These are phyloP conservation scores for Columba janthina DNA, from an alignment of 2,113 vertebrate genomes.

Conservation along the genomic window DNA sequence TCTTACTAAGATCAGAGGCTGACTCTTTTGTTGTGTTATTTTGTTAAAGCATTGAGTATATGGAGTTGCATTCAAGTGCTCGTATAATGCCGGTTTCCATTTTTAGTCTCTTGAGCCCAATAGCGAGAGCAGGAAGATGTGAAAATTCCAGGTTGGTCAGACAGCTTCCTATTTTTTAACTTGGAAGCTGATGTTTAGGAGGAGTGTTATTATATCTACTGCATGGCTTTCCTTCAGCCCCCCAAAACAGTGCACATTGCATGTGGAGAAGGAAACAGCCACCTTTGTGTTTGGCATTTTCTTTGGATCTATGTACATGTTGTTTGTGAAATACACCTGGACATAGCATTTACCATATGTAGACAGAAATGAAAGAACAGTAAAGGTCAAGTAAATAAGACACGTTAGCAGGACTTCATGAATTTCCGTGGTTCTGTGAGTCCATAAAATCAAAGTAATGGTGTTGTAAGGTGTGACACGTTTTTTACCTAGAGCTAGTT, in stretches of 20 bases:
- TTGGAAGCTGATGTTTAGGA: neutral
- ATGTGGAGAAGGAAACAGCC: neutral
- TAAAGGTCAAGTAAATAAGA: neutral
- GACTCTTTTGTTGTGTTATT: neutral
- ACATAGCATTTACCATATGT: neutral
- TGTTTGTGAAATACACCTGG: neutral
- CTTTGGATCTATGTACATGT: neutral
- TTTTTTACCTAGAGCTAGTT: neutral
- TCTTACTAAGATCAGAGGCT: neutral
- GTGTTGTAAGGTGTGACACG: neutral
- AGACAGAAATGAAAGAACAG: neutral
- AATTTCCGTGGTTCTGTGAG: neutral
- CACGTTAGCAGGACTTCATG: neutral
- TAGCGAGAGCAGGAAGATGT: neutral
- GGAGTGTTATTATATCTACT: neutral
- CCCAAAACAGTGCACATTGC: neutral
- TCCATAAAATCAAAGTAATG: neutral
- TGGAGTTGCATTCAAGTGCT: neutral
- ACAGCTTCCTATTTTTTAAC: neutral
- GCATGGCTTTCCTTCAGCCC: neutral
- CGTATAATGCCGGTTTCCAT: neutral
- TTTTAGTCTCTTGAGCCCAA: neutral
- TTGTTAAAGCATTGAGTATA: neutral
- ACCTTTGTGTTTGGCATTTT: neutral
- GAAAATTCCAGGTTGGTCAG: neutral